Base-by-base conservation (phyloP, 37 sponge, comb jelly and placozoan species). In the Halichondria panicea region DNA sequence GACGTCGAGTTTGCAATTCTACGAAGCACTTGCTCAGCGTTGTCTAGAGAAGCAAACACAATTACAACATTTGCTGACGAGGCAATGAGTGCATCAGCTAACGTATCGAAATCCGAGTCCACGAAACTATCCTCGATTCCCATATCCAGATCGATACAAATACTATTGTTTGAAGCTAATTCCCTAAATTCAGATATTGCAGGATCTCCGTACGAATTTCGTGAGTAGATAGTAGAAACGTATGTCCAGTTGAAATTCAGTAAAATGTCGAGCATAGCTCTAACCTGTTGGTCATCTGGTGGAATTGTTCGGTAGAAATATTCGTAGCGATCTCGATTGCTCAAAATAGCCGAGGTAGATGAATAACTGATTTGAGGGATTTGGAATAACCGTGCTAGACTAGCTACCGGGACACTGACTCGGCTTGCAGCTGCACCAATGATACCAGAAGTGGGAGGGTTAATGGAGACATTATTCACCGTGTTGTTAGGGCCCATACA, bases 241-340 rank as follows among this genome's bases (percentile, higher is more conserved):
- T 73, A 88, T 35, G 61, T 80, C 95, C 95, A 94, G 9, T 78
- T 70, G 64, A 93, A 90, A 28, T 28, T 19, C 19, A 44, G 40
- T 2, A 85, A 24, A 1, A 96, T 24, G 41, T 90, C 97, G 0
- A 87, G 79, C 83, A 96, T 90, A 3, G 97, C 97, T n/a, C 7
- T 21, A 0, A 89, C 91, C 46, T 96, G 97, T 31, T 84, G 59
- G 53, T 75, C 80, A 45, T 96, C 94, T 3, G 97, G 77, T 1
- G 92, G 86, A 13, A 93, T 63, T 22, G 97, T 93, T 0, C 97
- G 92, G 36, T 87, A 73, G 81, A 96, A 96, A 59, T 81, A 93
- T 6, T 54, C 66, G 64, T 94, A 96, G 3, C 78, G 63, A 1
- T 88, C 74, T 12, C 85, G 57, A 40, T 96, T 85, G 43, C 89